phyloP scores from a whole-genome alignment of 2,797 vertebrate species.

The Lycodopsis pacificus region DNA sequence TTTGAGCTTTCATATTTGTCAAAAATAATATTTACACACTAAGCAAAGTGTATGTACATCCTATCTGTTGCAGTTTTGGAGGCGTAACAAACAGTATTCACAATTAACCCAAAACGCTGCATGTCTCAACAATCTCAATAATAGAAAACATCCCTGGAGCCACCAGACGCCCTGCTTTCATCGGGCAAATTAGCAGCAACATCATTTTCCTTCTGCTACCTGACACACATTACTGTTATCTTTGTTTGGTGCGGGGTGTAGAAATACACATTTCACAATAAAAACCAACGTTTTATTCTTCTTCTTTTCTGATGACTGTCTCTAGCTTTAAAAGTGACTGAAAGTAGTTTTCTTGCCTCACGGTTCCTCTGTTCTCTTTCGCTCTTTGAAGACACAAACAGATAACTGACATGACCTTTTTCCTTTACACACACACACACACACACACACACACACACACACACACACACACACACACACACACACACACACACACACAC shows the following conservation, averaged over 20 bases:
- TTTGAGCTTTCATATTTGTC: background rate
- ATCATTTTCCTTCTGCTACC: background rate
- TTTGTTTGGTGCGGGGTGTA: conserved; percentile 7
- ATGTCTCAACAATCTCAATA: background rate
- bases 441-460: background rate
- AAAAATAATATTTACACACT: background rate
- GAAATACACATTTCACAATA: conserved; percentile 36
- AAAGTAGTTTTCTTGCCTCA: conserved; percentile 3
- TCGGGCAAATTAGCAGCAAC: conserved; percentile 19
- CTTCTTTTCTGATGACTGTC: conserved; percentile 12
- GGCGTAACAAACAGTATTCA: background rate
- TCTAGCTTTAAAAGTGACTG: conserved; percentile 29
- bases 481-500: too few species aligned
- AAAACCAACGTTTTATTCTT: conserved; percentile 5
- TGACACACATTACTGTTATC: background rate
- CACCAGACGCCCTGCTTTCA: background rate
- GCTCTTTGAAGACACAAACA: conserved; percentile 36
- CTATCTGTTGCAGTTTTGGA: background rate
- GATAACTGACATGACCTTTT: conserved; percentile 3
- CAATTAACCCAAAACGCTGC: background rate
- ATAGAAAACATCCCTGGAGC: conserved; percentile 6
- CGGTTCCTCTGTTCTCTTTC: background rate
- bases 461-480: too few species aligned
- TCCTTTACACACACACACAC: background rate
- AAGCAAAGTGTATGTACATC: background rate